phyloP scores from a whole-genome alignment of 2,888 invertebrate species.

The Lacanobia wlatinum region DNA sequence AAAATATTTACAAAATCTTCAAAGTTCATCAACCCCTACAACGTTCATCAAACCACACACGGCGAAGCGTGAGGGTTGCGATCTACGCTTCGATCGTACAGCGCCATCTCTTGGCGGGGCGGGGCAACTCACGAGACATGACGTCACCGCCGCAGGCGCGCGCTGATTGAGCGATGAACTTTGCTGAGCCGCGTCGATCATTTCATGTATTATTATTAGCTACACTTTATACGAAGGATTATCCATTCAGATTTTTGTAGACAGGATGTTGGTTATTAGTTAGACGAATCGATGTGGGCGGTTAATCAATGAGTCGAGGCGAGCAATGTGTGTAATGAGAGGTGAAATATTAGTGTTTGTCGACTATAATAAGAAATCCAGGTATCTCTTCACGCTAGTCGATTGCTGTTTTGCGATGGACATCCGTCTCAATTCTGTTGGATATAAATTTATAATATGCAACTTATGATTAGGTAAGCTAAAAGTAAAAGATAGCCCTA shows the following conservation, averaged over 20 bases:
- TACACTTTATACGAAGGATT: constrained; percentile 79
- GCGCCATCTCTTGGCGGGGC: constrained; percentile 87
- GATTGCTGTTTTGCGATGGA: background rate
- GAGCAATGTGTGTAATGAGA: constrained; percentile 25
- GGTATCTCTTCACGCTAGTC: background rate
- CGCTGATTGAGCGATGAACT: constrained; percentile 89
- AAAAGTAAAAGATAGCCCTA: background rate
- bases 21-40: constrained; percentile 67
- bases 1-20: constrained; percentile 31
- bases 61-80: constrained; percentile 71
- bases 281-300: constrained; percentile 50
- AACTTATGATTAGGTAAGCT: too few species aligned
- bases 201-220: constrained; percentile 83
- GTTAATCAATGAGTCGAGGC: constrained; percentile 50
- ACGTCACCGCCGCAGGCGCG: constrained; percentile 82
- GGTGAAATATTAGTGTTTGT: constrained; percentile 40
- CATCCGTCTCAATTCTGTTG: too few species aligned
- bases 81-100: constrained; percentile 73
- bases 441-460: too few species aligned
- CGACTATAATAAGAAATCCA: background rate
- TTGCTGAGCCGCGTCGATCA: constrained; percentile 84
- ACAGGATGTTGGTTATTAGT: constrained; percentile 75
- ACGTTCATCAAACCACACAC: constrained; percentile 75
- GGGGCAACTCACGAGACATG: constrained; percentile 85
- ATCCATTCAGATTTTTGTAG: constrained; percentile 84